Evolutionary conservation across 2,113 vertebrate genomes (phyloP).

Genomic region (Calidris pugnax): DNA sequence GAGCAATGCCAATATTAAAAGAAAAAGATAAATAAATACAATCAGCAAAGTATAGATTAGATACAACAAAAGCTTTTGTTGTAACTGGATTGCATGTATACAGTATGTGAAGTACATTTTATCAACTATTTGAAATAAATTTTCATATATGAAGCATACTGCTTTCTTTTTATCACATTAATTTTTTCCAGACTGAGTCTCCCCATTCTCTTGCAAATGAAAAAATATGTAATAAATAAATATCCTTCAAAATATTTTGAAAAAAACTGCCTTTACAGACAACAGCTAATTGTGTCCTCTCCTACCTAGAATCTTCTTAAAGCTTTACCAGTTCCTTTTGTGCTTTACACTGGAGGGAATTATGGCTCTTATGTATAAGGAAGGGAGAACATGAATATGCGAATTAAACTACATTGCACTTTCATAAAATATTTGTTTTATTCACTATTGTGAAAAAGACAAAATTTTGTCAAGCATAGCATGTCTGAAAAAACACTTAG

Average conservation of each 20-base stretch:
- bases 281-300: neutral
- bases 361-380: neutral
- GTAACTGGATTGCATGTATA: neutral
- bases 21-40: neutral
- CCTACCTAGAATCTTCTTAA: neutral
- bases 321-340: neutral
- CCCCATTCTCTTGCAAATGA: neutral
- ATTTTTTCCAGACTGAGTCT: neutral
- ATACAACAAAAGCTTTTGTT: neutral
- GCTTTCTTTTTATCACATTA: neutral
- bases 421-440: neutral
- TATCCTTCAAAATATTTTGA: neutral
- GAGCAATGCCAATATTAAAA: neutral
- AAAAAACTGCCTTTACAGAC: neutral
- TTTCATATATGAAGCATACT: neutral
- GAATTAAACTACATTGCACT: neutral
- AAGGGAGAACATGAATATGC: neutral
- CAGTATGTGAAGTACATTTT: neutral
- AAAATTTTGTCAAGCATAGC: neutral
- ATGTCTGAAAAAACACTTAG: neutral
- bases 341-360: neutral
- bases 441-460: neutral
- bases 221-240: neutral
- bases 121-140: neutral
- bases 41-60: neutral